Base-by-base conservation (phyloP, 2,888 invertebrate genomes). In the Drosophila mettleri region DNA sequence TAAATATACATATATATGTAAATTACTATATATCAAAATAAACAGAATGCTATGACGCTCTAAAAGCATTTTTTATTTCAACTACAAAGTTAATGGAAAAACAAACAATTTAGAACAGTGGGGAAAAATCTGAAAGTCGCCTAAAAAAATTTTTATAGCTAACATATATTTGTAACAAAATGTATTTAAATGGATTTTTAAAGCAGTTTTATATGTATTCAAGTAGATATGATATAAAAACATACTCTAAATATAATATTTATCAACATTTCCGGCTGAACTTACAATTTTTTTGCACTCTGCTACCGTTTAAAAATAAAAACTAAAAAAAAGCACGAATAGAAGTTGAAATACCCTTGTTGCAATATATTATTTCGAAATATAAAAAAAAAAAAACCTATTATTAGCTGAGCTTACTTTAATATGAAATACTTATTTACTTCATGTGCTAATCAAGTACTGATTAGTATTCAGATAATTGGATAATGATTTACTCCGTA, bases 11-110 rank as follows among this genome's bases (percentile, higher is more conserved):
- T 63, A 16, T 48, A 46, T 33, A 43, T 62, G 49, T 62, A 60
- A 63, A 38, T 41, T 29, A 46, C 63, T 54, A 54, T 63, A 65
- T 70, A 82, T 79, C 61, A 87, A 88, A 82, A 87, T 82, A 86
- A 86, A 82, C 74, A 85, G 58, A 70, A 64, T 52, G 45, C 63
- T 43, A 62, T 64, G 69, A 53, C 76, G 68, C 65, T 77, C 73
- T 86, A 77, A 83, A 82, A 82, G 88, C 74, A 72, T 83, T 85
- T 81, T 57, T 22, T 49, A 34, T 49, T 34, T 34, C 46, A 69
- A 57, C 60, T 72, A 70, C 64, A 64, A 69, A 79, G 63, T 70
- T 48, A 66, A 69, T 59, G 63, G 48, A 58, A 87, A 67, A 38
- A 69, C 16, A 65, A 51, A 18, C 58, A 63, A 68, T 58, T 58